Conservation (phyloP, 1,140 invertebrate species). For the Micrasema longulum region DNA sequence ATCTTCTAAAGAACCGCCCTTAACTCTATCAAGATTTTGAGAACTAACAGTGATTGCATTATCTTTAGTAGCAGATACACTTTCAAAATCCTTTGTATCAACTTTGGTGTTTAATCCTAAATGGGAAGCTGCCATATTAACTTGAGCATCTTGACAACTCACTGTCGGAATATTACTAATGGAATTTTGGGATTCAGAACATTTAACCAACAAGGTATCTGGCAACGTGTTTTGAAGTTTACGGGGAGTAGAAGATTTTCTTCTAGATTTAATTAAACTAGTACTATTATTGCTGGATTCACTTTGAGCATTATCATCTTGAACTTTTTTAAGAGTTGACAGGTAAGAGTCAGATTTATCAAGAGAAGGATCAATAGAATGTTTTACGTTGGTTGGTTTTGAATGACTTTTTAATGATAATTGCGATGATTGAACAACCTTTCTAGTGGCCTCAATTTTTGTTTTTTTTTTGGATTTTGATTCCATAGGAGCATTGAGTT, state of each 20-base stretch:
- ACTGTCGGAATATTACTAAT: too few relatives aligned
- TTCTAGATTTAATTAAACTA: slow-evolving; percentile 35
- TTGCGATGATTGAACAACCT: background rate
- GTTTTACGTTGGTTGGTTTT: background rate
- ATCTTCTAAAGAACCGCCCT: too few relatives aligned
- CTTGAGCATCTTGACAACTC: too few relatives aligned
- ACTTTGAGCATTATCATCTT: background rate
- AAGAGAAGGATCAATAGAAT: slow-evolving; percentile 3
- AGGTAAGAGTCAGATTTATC: background rate
- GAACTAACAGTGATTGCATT: too few relatives aligned
- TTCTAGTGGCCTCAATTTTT: background rate
- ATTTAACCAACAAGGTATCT: too few relatives aligned
- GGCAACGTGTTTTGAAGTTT: slow-evolving; percentile 8
- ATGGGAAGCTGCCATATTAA: too few relatives aligned
- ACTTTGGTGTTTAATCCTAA: too few relatives aligned
- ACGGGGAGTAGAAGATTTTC: slow-evolving; percentile 46
- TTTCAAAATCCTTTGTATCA: background rate
- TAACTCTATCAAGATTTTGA: too few relatives aligned
- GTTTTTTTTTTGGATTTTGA: slow-evolving; percentile 4
- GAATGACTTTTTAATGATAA: slow-evolving; percentile 10
- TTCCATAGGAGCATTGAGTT: slow-evolving; percentile 7
- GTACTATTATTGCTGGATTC: background rate
- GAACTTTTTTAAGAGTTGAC: background rate
- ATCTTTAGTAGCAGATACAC: background rate
- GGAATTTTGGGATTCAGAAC: too few relatives aligned